Conservation (phyloP, 1,140 invertebrate genomes). For the Drosophila aff. region DNA sequence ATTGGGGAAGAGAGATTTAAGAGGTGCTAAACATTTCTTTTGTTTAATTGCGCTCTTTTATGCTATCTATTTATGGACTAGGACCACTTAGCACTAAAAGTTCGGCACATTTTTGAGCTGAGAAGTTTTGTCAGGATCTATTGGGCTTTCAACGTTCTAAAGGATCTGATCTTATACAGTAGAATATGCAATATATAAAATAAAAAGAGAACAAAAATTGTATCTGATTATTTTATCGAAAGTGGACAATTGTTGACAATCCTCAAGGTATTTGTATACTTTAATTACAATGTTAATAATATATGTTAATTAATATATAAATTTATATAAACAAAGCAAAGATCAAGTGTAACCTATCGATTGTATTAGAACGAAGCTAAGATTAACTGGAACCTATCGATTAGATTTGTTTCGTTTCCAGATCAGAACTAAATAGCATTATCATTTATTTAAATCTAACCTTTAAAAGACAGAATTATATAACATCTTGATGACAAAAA, state of each 20-base stretch:
- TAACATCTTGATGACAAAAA: not conserved
- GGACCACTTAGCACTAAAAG: not conserved
- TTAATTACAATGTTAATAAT: not conserved
- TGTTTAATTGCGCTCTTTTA: constrained; percentile 6
- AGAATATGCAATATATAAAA: too few relatives aligned
- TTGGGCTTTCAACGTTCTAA: too few relatives aligned
- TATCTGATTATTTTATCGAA: not conserved
- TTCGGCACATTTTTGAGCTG: not conserved
- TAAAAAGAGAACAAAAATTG: too few relatives aligned
- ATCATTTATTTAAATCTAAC: not conserved
- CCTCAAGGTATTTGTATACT: not conserved
- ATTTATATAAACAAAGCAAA: too few relatives aligned
- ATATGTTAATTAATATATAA: too few relatives aligned
- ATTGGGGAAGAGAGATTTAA: not conserved
- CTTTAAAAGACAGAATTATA: not conserved
- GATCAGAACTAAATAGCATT: not conserved
- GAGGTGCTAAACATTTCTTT: constrained; percentile 10
- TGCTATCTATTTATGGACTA: not conserved
- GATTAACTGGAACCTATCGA: constrained; percentile 3
- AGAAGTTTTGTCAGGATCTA: not conserved
- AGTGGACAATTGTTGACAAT: too few relatives aligned
- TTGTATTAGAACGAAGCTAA: too few relatives aligned
- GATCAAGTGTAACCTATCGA: too few relatives aligned
- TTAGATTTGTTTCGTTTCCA: not conserved
- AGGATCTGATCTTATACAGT: not conserved